Evolutionary conservation across 2,888 invertebrate genomes (phyloP).

Genomic region (Lithophane ornitopus): DNA sequence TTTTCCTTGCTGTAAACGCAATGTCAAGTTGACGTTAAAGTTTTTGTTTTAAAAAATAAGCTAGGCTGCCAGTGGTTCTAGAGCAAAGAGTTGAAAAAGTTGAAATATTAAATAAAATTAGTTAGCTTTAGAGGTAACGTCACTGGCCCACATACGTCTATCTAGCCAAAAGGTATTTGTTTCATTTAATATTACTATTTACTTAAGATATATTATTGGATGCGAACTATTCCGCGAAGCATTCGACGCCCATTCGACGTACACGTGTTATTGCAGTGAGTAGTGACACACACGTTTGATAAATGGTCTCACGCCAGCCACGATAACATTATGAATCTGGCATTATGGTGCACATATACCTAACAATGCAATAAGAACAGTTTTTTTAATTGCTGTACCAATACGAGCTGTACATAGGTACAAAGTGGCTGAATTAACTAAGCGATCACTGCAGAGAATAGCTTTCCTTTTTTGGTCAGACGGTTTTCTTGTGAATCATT

Average conservation of each 20-base stretch:
- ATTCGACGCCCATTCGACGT: slow-evolving; percentile 8
- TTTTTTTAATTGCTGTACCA: not conserved
- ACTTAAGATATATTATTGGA: not conserved
- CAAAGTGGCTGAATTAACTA: not conserved
- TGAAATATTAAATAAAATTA: slow-evolving; percentile 17
- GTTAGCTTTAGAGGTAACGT: not conserved
- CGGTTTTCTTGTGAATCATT: slow-evolving; percentile 1
- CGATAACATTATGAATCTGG: slow-evolving; percentile 22
- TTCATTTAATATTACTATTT: not conserved
- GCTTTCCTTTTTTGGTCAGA: not conserved
- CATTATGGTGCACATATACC: slow-evolving; percentile 11
- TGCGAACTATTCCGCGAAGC: slow-evolving; percentile 5
- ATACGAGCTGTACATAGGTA: not conserved
- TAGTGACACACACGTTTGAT: slow-evolving; percentile 8
- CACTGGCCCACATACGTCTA: not conserved
- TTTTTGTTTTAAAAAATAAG: slow-evolving; percentile 66
- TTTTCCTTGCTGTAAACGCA: slow-evolving; percentile 68
- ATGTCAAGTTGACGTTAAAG: slow-evolving; percentile 65
- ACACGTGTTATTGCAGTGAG: slow-evolving; percentile 26
- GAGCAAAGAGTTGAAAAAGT: slow-evolving; percentile 50
- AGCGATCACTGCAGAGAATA: not conserved
- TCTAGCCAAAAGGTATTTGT: not conserved
- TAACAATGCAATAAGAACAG: not conserved
- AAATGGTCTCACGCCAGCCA: slow-evolving; percentile 19
- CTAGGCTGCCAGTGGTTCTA: slow-evolving; percentile 52